These are phyloP conservation scores for Synchiropus splendidus DNA, from an alignment of 2,113 vertebrate genomes.

Conservation along the genomic window DNA sequence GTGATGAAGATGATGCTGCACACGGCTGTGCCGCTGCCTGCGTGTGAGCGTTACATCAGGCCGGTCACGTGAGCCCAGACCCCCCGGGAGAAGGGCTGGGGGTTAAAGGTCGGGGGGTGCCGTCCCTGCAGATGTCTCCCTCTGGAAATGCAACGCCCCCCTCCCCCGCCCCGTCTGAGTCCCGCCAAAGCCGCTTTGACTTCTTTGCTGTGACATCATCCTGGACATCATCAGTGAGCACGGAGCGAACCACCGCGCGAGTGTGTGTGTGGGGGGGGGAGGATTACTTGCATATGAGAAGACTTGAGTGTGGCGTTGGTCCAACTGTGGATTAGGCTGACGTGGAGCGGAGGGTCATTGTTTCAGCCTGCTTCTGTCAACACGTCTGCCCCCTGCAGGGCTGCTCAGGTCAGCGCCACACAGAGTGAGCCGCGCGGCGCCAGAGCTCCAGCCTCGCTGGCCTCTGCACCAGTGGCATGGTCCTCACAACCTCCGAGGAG, in stretches of 20 bases:
- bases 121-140: background rate
- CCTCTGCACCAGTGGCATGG: too few relatives aligned
- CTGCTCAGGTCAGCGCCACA: too few relatives aligned
- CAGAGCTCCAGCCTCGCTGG: too few relatives aligned
- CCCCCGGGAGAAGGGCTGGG: too few relatives aligned
- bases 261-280: slow-evolving; percentile 25
- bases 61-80: slow-evolving; percentile 4
- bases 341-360: slow-evolving; percentile 14
- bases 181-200: slow-evolving; percentile 53
- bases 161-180: slow-evolving; percentile 16
- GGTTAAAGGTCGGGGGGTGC: background rate
- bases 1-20: slow-evolving; percentile 2
- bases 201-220: slow-evolving; percentile 54
- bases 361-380: slow-evolving; percentile 8
- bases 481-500: too few relatives aligned
- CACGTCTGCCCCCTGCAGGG: too few relatives aligned
- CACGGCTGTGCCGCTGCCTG: slow-evolving; percentile 25
- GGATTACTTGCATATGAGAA: slow-evolving; percentile 24
- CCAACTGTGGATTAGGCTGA: slow-evolving; percentile 3
- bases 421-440: too few relatives aligned
- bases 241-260: slow-evolving; percentile 35
- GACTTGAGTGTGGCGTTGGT: slow-evolving; percentile 8
- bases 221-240: slow-evolving; percentile 41
- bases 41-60: slow-evolving; percentile 48
- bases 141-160: slow-evolving; percentile 2